Evolutionary conservation across 2,797 vertebrate genomes (phyloP).

Genomic region (Xenopus petersii): DNA sequence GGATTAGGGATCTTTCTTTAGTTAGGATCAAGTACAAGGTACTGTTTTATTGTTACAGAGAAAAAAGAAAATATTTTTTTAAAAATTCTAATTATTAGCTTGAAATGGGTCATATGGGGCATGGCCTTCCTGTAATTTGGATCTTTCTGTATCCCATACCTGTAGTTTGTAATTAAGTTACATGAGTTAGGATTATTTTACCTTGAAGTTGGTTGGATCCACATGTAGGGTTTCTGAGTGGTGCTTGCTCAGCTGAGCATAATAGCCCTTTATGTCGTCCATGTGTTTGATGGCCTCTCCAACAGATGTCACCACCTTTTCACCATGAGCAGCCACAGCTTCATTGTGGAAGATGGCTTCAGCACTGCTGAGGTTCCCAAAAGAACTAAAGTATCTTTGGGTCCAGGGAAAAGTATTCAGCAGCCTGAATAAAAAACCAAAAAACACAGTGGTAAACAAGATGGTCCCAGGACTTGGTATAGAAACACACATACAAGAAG

Average conservation of each 20-base stretch:
- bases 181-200: conserved; percentile 39
- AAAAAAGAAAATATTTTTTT: no score
- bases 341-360: conserved; percentile 66
- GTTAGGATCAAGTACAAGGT: no score
- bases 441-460: no score
- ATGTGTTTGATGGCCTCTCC: conserved; percentile 71
- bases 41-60: no score
- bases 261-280: conserved; percentile 68
- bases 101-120: no score
- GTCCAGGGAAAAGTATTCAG: conserved; percentile 79
- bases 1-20: no score
- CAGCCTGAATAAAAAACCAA: conserved; percentile 53
- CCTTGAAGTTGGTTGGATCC: conserved; percentile 85
- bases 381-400: conserved; percentile 72
- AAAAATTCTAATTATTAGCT: no score
- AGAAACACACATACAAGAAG: no score
- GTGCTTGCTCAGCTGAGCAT: conserved; percentile 69
- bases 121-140: no score
- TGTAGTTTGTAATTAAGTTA: no score
- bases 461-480: no score
- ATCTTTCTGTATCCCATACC: no score
- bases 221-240: conserved; percentile 83
- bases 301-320: conserved; percentile 67
- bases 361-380: conserved; percentile 71
- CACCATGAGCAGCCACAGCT: conserved; percentile 64